Base-by-base conservation (phyloP, 2,888 invertebrate species). In the Cephonodes hylas region DNA sequence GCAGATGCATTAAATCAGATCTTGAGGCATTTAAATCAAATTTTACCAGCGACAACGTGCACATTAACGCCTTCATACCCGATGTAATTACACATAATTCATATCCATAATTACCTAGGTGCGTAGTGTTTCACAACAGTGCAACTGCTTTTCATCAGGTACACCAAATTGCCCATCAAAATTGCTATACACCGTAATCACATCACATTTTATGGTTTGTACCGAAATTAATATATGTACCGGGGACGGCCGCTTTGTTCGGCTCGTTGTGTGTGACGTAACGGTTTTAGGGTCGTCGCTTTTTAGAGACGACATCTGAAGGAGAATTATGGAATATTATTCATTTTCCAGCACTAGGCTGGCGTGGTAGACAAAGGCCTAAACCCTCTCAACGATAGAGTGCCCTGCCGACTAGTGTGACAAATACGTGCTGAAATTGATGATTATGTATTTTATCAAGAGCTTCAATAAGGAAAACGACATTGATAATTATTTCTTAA, bases 121-220 rank as follows among this genome's bases (percentile, higher is more conserved):
- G 38, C 38, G 59, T 31, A 44, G 44, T 46, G 45, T 48, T 42
- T 42, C 53, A 34, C 56, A 63, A 42, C 58, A 15, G 13, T 44
- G 59, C 59, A 60, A 48, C 42, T 60, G 42, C 38, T 60, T 60
- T 60, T 60, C 60, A 60, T 61, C 48, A 60, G 59, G 58, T 25
- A 2, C 45, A 53, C 42, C 27, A 38, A 20, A 59, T 6, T 65
- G 64, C 56, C 60, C 46, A 60, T 64, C 59, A 66, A 66, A 66
- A 69, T 73, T 70, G 70, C 63, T 61, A 56, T n/a, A 23, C 59
- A 60, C 66, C 60, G 61, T 70, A 72, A 73, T 74, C 75, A 74
- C 31, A 63, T 59, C 56, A 64, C 63, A 53, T 34, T 61, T 42
- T 23, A 27, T 61, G 48, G 38, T 60, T 15, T 23, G 42, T 57